Percentiles rank a stretch among this genome's conserved stretches.
phyloP scores from a whole-genome alignment of 1,140 invertebrate genomes.

The Scaptomyza pallida region DNA sequence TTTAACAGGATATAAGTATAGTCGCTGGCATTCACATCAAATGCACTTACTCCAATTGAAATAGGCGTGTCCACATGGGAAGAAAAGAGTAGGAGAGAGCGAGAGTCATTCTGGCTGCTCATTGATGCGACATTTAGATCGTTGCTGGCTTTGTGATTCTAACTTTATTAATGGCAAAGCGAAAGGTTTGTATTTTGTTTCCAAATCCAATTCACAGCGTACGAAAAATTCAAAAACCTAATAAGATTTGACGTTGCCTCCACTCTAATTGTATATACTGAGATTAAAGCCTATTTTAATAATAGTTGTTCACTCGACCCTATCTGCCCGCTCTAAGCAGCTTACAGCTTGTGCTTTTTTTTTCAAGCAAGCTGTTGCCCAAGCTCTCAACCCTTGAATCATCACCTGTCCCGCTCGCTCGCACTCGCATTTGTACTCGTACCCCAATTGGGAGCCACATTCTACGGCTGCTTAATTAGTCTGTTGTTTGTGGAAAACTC shows the following conservation, averaged over 20 bases:
- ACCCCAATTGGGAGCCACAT: neutral
- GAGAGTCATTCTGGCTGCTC: constrained; percentile 27
- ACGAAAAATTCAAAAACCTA: neutral
- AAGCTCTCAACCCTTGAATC: neutral
- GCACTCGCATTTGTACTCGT: no score
- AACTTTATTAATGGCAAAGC: constrained; percentile 60
- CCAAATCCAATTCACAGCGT: neutral
- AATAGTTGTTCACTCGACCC: neutral
- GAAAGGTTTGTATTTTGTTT: neutral
- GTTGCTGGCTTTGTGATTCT: constrained; percentile 38
- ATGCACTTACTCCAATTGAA: constrained; percentile 40
- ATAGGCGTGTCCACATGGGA: constrained; percentile 13
- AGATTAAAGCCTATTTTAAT: neutral
- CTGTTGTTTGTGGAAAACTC: constrained; percentile 45
- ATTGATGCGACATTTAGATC: constrained; percentile 50
- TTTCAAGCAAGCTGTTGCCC: constrained; percentile 1
- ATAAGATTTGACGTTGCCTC: neutral
- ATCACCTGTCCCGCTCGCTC: neutral
- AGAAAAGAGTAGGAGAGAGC: no score
- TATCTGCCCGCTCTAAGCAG: neutral
- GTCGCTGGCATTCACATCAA: neutral
- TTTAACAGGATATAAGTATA: constrained; percentile 4
- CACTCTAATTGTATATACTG: neutral
- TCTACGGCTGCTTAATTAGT: constrained; percentile 35
- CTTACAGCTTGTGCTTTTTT: neutral